Conservation (phyloP, 1,140 invertebrate genomes). For the Lepidurus packardi region DNA sequence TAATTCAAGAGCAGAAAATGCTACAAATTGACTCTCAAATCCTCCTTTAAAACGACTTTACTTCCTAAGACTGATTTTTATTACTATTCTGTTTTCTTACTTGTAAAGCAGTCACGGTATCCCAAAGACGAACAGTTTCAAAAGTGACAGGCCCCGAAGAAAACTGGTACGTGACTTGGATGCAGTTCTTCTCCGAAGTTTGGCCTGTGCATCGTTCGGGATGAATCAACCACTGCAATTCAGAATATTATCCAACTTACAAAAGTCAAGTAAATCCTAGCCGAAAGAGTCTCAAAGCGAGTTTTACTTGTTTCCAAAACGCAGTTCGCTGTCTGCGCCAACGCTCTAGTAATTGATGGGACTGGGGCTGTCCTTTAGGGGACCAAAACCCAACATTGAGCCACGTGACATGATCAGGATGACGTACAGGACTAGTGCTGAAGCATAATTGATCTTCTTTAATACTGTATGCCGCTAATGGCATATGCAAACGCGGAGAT, state of each 20-base stretch:
- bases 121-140: background rate
- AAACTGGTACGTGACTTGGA: background rate
- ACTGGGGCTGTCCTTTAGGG: background rate
- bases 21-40: no score
- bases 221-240: background rate
- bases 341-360: background rate
- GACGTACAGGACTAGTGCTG: background rate
- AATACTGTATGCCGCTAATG: background rate
- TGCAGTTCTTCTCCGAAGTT: background rate
- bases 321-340: slow-evolving; percentile 6
- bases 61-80: background rate
- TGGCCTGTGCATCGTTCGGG: background rate
- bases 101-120: background rate
- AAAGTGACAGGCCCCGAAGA: background rate
- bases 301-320: background rate
- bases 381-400: background rate
- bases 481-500: background rate
- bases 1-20: no score
- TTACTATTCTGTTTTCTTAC: background rate
- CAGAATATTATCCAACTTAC: background rate
- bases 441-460: background rate
- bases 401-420: slow-evolving; percentile 13
- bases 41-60: no score
- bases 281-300: background rate
- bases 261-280: no score